A percentile compares a stretch with the other conserved stretches of the same genome.
phyloP scores from a whole-genome alignment of 2,113 vertebrate species.

The Hemiprocne comata region DNA sequence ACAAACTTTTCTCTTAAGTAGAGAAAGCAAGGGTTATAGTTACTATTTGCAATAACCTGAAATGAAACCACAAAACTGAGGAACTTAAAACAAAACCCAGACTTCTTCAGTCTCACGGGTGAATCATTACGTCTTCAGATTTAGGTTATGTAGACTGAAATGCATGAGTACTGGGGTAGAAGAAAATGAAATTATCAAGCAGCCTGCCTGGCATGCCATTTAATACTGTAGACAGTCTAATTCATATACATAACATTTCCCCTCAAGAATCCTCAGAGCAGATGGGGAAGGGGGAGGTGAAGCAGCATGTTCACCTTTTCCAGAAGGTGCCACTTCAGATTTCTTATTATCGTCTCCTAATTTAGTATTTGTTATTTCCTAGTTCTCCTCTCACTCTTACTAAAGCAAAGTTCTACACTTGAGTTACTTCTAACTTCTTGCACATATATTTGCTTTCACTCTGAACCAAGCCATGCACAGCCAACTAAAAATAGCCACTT shows the following conservation, averaged over 20 bases:
- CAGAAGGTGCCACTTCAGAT: not conserved
- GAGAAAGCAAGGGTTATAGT: not conserved
- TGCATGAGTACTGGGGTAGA: not conserved
- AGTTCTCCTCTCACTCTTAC: not conserved
- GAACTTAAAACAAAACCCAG: not conserved
- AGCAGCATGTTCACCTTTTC: not conserved
- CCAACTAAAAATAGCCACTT: constrained; percentile 41
- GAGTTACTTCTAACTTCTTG: not conserved
- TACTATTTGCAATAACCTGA: not conserved
- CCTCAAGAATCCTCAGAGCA: not conserved
- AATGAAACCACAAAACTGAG: not conserved
- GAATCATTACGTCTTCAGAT: not conserved
- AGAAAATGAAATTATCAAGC: not conserved
- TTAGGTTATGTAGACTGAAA: not conserved
- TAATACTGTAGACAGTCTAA: not conserved
- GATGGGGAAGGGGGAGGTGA: not conserved
- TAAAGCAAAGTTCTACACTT: not conserved
- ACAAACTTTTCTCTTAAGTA: not conserved
- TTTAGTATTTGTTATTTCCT: not conserved
- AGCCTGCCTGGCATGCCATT: not conserved
- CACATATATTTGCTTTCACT: not conserved
- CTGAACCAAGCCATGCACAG: not conserved
- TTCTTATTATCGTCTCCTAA: not conserved
- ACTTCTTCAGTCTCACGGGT: not conserved
- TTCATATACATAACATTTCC: not conserved